A percentile compares a stretch with the other conserved stretches of the same genome.
Conservation (phyloP, 2,888 invertebrate genomes). For the Ariolimax columbianus region DNA sequence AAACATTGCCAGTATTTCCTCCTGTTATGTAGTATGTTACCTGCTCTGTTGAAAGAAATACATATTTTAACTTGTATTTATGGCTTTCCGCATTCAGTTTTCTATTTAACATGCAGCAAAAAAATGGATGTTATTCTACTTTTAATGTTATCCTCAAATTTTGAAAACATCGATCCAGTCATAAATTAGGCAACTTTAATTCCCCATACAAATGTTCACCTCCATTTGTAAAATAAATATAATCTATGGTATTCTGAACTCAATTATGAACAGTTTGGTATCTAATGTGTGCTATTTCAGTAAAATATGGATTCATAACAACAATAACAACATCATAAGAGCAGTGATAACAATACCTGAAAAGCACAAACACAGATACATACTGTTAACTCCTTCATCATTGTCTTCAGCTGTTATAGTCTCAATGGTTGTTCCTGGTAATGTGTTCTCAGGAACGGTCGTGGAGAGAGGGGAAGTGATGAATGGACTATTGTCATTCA, state of each 20-base stretch:
- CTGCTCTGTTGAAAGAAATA: constrained; percentile 52
- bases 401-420: constrained; percentile 63
- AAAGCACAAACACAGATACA: not conserved
- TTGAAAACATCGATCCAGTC: not conserved
- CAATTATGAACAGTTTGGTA: no score
- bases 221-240: no score
- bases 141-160: no score
- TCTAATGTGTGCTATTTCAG: no score
- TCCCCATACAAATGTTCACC: no score
- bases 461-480: constrained; percentile 61
- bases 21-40: constrained; percentile 62
- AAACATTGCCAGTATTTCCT: constrained; percentile 61
- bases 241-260: no score
- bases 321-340: no score
- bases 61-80: no score
- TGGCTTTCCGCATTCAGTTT: no score
- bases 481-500: constrained; percentile 67
- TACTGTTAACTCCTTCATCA: constrained; percentile 58
- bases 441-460: constrained; percentile 61
- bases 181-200: not conserved
- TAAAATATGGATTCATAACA: no score
- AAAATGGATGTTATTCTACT: no score
- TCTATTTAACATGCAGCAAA: no score
- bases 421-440: constrained; percentile 55
- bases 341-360: not conserved